Evolutionary conservation across 2,113 vertebrate species (phyloP).

Genomic region (Crotalus viridis): DNA sequence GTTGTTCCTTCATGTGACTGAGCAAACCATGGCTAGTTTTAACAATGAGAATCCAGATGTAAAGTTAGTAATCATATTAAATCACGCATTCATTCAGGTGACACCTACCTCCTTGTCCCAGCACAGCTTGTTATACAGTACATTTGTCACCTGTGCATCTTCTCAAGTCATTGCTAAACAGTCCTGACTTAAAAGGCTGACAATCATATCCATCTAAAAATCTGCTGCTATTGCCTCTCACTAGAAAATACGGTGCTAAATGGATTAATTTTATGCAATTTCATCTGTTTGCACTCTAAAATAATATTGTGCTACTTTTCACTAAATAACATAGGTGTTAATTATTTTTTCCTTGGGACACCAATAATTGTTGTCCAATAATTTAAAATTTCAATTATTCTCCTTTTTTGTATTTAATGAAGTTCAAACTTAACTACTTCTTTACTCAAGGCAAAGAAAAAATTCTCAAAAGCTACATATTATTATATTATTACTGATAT

Average conservation of each 20-base stretch:
- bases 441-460: neutral
- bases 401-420: neutral
- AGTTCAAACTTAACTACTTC: neutral
- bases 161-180: neutral
- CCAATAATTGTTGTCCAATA: neutral
- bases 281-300: neutral
- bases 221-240: neutral
- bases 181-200: neutral
- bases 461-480: neutral
- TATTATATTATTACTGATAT: neutral
- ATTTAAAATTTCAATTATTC: neutral
- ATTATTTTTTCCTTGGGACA: neutral
- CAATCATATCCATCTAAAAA: too few relatives aligned
- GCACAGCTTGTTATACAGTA: neutral
- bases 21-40: too few relatives aligned
- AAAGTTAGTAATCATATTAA: neutral
- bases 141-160: neutral
- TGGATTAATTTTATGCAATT: neutral
- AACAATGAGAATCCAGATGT: neutral
- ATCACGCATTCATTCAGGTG: neutral
- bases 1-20: neutral
- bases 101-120: neutral
- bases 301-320: neutral
- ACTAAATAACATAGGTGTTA: neutral
- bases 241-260: neutral